Base-by-base conservation (phyloP, 2,113 vertebrate species). In the Mormoops blainvillei region DNA sequence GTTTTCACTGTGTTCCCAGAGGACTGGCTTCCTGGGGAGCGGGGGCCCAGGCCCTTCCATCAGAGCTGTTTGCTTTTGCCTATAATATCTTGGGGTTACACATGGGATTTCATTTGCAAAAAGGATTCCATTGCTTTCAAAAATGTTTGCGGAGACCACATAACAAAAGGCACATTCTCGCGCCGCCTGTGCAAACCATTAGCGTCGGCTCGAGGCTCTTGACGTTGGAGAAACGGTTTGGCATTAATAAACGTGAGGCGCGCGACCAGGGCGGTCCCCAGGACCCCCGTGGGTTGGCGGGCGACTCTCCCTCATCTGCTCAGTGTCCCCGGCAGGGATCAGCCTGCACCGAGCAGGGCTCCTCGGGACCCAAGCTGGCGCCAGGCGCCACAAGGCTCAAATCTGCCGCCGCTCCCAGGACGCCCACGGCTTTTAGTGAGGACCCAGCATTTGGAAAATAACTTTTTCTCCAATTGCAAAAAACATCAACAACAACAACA, bases 321-420 rank as follows among this genome's bases (percentile, higher is more conserved):
- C 36, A 0, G 22, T 26, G 33, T 54, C 52, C 31, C 52, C 1
- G 1, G 38, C 13, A 10, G 15, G 81, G 18, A 65, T 74, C 48
- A 13, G 28, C 19, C 65, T 10, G 18, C 54, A 11, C 5, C 9
- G 1, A 31, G 54, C 41, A 3, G 12, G 38, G 22, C 5, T 26
- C 6, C 1, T 0, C 19, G 0, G 48, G 87, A 38, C 76, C 28
- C 26, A 0, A 4, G 41, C 38, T 1, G 22, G 15, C 5, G 20
- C 71, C 33, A 3, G 33, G 33, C 20, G 1, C 0, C 0, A 3
- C 4, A 20, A 52, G 15, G 41, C 31, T 5, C 0, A 7, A 14
- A n/a, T 4, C n/a, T 2, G 5, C 26, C 41, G 61, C 54, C 36
- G 45, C 20, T 0, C 1, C 8, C 1, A 13, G 52, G 41, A 26